Evolutionary conservation across 2,797 vertebrate genomes (phyloP), one percentile per base, ranked within the genome.

Genomic region (Mormyrus proboscirostris): DNA sequence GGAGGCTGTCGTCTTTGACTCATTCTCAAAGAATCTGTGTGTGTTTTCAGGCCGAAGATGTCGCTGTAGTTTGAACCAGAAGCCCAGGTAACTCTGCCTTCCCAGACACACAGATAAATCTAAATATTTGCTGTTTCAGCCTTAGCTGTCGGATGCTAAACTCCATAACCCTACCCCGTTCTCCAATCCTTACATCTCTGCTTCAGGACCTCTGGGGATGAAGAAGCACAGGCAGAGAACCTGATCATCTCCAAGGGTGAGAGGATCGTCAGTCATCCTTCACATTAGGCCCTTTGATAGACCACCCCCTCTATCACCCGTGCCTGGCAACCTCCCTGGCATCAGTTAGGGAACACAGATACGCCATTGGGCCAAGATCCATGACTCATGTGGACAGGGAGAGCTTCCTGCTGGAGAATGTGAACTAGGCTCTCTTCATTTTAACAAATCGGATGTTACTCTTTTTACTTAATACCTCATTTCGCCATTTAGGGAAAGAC

Each of bases 151-250:
- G 19, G 41, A 33, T 79, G 47, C 50, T 53, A 44, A 82, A 59
- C 38, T 41, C 82, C 53, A 16, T 9, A 82, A 59, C 79, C 8
- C 55, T 12, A 33, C 3, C 83, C 49, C 22, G 2, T 85, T 53
- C 51, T n/a, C 44, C 62, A 51, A 33, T 84, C 88, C 84, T 82
- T 25, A 89, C 88, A 85, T 84, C 93, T 14, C 10, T 92, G 88
- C 93, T 91, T 53, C 93, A 99, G 98, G 93, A 96, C 96, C 91
- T 97, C 97, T 0, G 96, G 97, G 69, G 97, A 97, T 0, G 97
- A 98, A 91, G 98, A 99, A 92, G 96, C 95, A 44, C 97, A 97
- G 91, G 97, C 93, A 0, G 98, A 98, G 93, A 98, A 93, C 91
- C 93, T 97, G 90, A 97, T 98, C 92, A 95, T 96, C 76, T 94